Percentiles rank a stretch among this genome's conserved stretches.
phyloP scores from a whole-genome alignment of 2,797 vertebrate species.

The Scolopax bukidnonensis region DNA sequence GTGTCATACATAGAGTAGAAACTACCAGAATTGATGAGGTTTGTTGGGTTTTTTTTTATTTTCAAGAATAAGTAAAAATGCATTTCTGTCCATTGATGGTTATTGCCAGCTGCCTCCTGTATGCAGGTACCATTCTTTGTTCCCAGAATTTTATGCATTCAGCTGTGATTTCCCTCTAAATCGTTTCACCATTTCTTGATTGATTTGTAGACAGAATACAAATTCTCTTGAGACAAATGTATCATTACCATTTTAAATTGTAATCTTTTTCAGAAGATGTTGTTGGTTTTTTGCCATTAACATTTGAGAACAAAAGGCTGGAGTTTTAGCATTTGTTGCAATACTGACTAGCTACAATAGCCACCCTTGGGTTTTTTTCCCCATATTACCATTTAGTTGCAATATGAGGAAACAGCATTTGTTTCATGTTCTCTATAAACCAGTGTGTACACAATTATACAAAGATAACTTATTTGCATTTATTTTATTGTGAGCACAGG shows the following conservation, averaged over 20 bases:
- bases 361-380: background rate
- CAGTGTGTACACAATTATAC: background rate
- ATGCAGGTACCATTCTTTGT: slow-evolving; percentile 58
- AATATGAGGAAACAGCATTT: background rate
- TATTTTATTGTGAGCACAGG: background rate
- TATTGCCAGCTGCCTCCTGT: slow-evolving; percentile 18
- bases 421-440: background rate
- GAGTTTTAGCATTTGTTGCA: slow-evolving; percentile 22
- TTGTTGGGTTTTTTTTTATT: background rate
- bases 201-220: slow-evolving; percentile 41
- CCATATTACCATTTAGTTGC: background rate
- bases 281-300: slow-evolving; percentile 25
- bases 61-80: background rate
- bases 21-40: background rate
- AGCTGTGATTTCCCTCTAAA: slow-evolving; percentile 37
- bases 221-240: slow-evolving; percentile 52
- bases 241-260: slow-evolving; percentile 68
- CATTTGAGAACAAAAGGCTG: slow-evolving; percentile 38
- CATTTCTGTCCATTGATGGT: background rate
- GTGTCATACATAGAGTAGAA: background rate
- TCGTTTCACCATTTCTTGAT: slow-evolving; percentile 33
- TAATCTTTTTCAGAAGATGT: slow-evolving; percentile 24
- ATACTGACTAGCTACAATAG: background rate
- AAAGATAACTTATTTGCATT: background rate
- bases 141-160: slow-evolving; percentile 50